These are phyloP conservation scores for Urosaurus nigricauda DNA, from an alignment of 2,797 vertebrate genomes.

Conservation along the genomic window DNA sequence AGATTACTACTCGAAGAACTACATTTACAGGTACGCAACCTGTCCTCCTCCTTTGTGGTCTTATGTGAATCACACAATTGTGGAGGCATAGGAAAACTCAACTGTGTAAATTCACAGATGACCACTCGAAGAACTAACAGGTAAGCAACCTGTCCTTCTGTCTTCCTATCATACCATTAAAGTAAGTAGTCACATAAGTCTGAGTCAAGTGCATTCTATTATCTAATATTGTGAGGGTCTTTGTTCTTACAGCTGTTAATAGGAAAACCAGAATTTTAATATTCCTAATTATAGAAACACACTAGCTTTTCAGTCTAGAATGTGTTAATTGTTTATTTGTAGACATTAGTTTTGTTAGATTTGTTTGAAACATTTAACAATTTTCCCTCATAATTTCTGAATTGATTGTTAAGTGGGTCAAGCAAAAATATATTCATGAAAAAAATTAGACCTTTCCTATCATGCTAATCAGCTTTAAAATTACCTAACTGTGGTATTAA, in stretches of 20 bases:
- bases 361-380: conserved; percentile 5
- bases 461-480: conserved; percentile 47
- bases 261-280: neutral
- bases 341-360: conserved; percentile 3
- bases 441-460: conserved; percentile 17
- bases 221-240: neutral
- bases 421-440: conserved; percentile 51
- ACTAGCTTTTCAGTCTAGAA: neutral
- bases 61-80: no score
- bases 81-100: no score
- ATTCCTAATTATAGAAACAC: neutral
- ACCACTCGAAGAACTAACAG: no score
- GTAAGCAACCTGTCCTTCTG: no score
- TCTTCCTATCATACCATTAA: no score
- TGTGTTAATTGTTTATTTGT: neutral
- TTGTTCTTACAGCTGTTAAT: neutral
- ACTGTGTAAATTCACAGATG: no score
- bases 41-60: no score
- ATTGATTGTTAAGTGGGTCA: conserved; percentile 49
- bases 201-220: neutral
- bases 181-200: no score
- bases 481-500: conserved; percentile 47
- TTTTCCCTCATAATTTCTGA: conserved; percentile 4
- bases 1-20: no score
- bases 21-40: no score